Conservation (phyloP, 35 echinoderm and acorn worm species). For the Eucidaris tribuloides region DNA sequence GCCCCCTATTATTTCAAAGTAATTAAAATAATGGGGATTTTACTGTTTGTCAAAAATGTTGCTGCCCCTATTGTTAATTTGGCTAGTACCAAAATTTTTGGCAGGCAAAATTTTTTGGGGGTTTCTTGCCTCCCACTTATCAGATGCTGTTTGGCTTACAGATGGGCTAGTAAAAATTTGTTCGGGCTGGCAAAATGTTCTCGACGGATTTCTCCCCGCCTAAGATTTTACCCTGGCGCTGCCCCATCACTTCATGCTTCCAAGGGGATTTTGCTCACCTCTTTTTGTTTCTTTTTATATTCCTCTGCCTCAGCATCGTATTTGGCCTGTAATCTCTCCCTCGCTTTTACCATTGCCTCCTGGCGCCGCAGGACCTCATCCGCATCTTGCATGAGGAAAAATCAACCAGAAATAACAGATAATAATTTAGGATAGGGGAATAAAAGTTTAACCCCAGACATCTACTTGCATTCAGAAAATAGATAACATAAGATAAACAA, state of each 20-base stretch:
- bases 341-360: constrained; percentile 73
- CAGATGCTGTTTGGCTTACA: background rate
- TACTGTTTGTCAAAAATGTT: too few relatives aligned
- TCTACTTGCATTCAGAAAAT: too few relatives aligned
- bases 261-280: constrained; percentile 1
- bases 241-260: background rate
- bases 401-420: background rate
- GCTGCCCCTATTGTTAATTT: too few relatives aligned
- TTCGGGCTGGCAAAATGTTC: background rate
- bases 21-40: too few relatives aligned
- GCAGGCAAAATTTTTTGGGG: background rate
- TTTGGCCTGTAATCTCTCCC: constrained; percentile 60
- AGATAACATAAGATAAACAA: background rate
- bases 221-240: background rate
- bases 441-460: background rate
- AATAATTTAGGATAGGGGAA: background rate
- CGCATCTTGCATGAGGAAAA: constrained; percentile 18
- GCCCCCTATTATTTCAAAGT: too few relatives aligned
- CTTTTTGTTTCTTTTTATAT: constrained; percentile 62
- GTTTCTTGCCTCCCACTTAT: background rate
- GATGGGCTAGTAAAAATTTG: background rate
- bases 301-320: constrained; percentile 52
- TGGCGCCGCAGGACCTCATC: constrained; percentile 47
- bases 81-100: background rate
- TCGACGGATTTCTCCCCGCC: background rate